Conservation (phyloP, 1,140 invertebrate genomes). For the Neodiprion lecontei region DNA sequence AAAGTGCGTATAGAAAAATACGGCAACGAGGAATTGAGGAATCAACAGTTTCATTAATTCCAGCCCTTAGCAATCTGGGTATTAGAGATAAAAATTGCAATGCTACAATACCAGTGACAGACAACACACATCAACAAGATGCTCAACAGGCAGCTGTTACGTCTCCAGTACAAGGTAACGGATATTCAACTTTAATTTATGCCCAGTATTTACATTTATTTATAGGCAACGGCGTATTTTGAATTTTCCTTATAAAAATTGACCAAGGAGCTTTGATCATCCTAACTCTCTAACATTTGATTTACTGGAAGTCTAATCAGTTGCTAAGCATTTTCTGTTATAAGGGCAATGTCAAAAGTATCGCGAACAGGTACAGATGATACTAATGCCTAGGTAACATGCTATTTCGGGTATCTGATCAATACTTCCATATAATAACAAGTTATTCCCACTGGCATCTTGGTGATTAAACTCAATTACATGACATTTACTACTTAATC, state of each 20-base stretch:
- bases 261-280: background rate
- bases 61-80: constrained; percentile 56
- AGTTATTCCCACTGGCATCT: background rate
- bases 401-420: background rate
- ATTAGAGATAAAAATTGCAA: constrained; percentile 76
- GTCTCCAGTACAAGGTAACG: constrained; percentile 49
- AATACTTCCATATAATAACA: background rate
- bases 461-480: background rate
- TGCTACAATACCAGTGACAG: constrained; percentile 65
- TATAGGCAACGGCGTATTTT: too few species aligned
- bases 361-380: background rate
- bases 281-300: background rate
- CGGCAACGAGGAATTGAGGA: constrained; percentile 49
- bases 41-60: constrained; percentile 50
- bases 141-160: constrained; percentile 46
- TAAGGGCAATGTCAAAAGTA: background rate
- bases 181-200: constrained; percentile 16
- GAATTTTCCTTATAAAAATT: background rate
- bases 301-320: background rate
- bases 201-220: constrained; percentile 1
- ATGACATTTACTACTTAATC: background rate
- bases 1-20: constrained; percentile 52
- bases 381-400: background rate
- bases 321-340: background rate
- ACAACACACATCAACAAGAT: constrained; percentile 51